Base-by-base conservation (phyloP, 2,797 vertebrate species). In the Coendou prehensilis region DNA sequence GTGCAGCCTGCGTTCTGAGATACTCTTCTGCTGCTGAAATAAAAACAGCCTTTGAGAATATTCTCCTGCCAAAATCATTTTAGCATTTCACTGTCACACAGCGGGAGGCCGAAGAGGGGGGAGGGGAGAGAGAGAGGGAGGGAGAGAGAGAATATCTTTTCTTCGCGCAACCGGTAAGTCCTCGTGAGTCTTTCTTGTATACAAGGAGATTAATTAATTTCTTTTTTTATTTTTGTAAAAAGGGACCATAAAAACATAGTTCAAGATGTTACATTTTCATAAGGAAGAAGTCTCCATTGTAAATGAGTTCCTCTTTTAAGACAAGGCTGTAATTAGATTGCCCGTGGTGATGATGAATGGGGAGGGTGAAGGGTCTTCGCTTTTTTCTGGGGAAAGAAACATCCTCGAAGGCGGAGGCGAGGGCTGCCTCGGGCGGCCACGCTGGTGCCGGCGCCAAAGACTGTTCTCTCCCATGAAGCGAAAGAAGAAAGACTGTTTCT, bases 141-240 rank as follows among this genome's bases (percentile, higher is more conserved):
- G 57, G 69, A 73, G 80, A 78, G 93, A 78, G 78, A 54, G 75
- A 56, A 30, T 11, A 37, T 26, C 9, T n/a, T 56, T 80, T 14
- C 41, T 37, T 64, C 94, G 89, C 69, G 97, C 96, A 5, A 17
- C 95, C 59, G 71, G 6, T 1, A 96, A 98, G 98, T 85, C 97
- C 97, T 98, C 94, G 76, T 89, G 97, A 98, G 98, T 94, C 97
- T 98, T 98, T 97, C 93, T 97, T 97, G 87, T 54, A 97, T 98
- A 98, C 83, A 73, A 97, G 97, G 93, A 98, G 98, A 99, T 98
- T 98, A 98, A 98, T 99, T 98, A 98, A 98, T 98, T 98, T 98
- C 95, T 94, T 97, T 97, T 98, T 90, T 96, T 97, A 97, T 97
- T 97, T 95, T 97, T 91, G 73, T 91, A 98, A 98, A 97, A 97